Percentiles rank a stretch among this genome's conserved stretches.
phyloP scores from a whole-genome alignment of 2,797 vertebrate species.

The Meda fulgida region DNA sequence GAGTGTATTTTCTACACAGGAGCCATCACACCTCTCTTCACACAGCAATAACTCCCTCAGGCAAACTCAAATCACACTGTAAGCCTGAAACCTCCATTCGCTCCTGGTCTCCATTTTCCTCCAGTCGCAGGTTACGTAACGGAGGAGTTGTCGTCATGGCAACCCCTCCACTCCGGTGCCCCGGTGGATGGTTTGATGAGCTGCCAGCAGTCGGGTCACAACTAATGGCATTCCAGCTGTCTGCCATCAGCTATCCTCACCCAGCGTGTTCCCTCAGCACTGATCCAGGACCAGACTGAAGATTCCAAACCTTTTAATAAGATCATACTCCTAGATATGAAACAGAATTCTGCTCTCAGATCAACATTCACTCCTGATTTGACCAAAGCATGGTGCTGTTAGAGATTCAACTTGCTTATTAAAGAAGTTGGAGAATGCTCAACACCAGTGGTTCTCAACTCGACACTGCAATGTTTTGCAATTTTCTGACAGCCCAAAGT shows the following conservation, averaged over 20 bases:
- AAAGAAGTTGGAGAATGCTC: slow-evolving; percentile 1
- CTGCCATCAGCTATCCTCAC: slow-evolving; percentile 63
- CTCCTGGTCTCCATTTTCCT: slow-evolving; percentile 39
- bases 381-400: neutral
- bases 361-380: slow-evolving; percentile 11
- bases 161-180: slow-evolving; percentile 53
- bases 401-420: slow-evolving; percentile 2
- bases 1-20: slow-evolving; percentile 1
- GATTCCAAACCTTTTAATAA: slow-evolving; percentile 32
- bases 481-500: neutral
- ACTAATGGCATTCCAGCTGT: slow-evolving; percentile 58
- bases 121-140: slow-evolving; percentile 59
- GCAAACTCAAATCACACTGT: slow-evolving; percentile 31
- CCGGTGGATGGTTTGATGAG: slow-evolving; percentile 59
- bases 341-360: slow-evolving; percentile 15
- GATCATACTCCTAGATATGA: slow-evolving; percentile 10
- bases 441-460: slow-evolving; percentile 4
- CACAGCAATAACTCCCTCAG: slow-evolving; percentile 27
- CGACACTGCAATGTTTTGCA: neutral
- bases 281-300: slow-evolving; percentile 28
- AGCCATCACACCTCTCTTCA: neutral
- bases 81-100: slow-evolving; percentile 32
- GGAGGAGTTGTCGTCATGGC: slow-evolving; percentile 51
- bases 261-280: neutral
- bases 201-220: slow-evolving; percentile 64